These are phyloP conservation scores for Chromis chromis DNA, from an alignment of 2,797 vertebrate genomes.

Conservation along the genomic window DNA sequence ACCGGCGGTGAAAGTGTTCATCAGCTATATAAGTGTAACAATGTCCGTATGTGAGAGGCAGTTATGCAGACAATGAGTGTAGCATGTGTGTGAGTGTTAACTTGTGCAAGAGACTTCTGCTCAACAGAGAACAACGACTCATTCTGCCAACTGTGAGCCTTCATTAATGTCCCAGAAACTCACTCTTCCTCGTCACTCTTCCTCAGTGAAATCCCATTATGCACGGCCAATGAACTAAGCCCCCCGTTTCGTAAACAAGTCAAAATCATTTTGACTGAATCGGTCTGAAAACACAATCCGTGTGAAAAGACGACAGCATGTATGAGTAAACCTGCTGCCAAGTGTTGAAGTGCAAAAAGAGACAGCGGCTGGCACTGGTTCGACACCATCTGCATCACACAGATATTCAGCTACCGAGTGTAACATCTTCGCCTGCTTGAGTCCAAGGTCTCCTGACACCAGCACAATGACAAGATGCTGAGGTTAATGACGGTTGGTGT, in stretches of 20 bases:
- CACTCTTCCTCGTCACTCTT: constrained; percentile 51
- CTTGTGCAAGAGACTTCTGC: constrained; percentile 1
- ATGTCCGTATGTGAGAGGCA: constrained; percentile 24
- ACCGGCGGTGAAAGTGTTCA: constrained; percentile 25
- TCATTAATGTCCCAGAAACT: constrained; percentile 47
- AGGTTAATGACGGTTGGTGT: constrained; percentile 8
- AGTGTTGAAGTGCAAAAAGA: constrained; percentile 30
- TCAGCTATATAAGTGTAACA: constrained; percentile 13
- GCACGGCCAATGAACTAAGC: constrained; percentile 48
- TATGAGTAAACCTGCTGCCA: constrained; percentile 47
- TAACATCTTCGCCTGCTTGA: constrained; percentile 9
- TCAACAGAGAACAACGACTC: constrained; percentile 52
- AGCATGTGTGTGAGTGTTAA: constrained; percentile 13
- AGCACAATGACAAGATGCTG: constrained; percentile 1
- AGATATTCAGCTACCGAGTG: not conserved
- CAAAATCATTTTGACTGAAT: constrained; percentile 49
- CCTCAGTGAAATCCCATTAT: constrained; percentile 63
- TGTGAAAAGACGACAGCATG: constrained; percentile 38
- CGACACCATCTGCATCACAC: constrained; percentile 54
- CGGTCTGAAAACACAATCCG: constrained; percentile 38
- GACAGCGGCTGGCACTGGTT: not conserved
- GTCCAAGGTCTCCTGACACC: constrained; percentile 26
- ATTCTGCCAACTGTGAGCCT: constrained; percentile 46
- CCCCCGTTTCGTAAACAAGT: constrained; percentile 58
- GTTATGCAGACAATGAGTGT: constrained; percentile 27